A percentile compares a stretch with the other conserved stretches of the same genome.
Evolutionary conservation across 1,140 invertebrate genomes (phyloP).

Genomic region (Rhagoletis pomonella): DNA sequence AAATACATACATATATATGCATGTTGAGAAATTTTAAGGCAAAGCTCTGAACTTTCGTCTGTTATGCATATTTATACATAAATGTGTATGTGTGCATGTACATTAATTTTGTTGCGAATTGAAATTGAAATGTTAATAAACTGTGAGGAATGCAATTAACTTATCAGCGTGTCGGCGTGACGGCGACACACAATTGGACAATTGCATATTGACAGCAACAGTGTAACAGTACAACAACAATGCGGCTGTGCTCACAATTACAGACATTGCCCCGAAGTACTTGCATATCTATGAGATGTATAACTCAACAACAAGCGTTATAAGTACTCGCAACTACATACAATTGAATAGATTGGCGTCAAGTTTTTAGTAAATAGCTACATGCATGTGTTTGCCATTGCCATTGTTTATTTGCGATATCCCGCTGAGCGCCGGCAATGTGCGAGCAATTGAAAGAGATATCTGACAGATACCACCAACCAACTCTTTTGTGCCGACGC

Average conservation of each 20-base stretch:
- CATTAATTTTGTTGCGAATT: background rate
- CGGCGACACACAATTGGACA: background rate
- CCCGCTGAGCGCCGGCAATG: background rate
- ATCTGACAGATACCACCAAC: background rate
- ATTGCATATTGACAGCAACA: conserved; percentile 14
- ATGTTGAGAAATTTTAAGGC: too few relatives aligned
- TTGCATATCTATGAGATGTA: background rate
- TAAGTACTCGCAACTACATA: background rate
- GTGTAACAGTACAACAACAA: background rate
- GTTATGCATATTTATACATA: too few relatives aligned
- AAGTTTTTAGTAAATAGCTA: background rate
- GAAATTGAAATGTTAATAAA: conserved; percentile 41
- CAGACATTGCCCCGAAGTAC: background rate
- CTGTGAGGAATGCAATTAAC: conserved; percentile 33
- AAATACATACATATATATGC: too few relatives aligned
- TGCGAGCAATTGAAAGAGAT: background rate
- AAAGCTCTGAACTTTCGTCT: too few relatives aligned
- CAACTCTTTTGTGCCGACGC: background rate
- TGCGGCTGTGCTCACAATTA: background rate
- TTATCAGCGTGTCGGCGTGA: conserved; percentile 38
- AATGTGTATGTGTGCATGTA: too few relatives aligned
- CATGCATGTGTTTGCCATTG: background rate
- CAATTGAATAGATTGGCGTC: background rate
- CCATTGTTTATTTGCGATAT: background rate
- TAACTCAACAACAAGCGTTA: too few relatives aligned